A percentile compares a stretch with the other conserved stretches of the same genome.
Conservation (phyloP, 1,140 invertebrate species). For the Chrysopa pallens region DNA sequence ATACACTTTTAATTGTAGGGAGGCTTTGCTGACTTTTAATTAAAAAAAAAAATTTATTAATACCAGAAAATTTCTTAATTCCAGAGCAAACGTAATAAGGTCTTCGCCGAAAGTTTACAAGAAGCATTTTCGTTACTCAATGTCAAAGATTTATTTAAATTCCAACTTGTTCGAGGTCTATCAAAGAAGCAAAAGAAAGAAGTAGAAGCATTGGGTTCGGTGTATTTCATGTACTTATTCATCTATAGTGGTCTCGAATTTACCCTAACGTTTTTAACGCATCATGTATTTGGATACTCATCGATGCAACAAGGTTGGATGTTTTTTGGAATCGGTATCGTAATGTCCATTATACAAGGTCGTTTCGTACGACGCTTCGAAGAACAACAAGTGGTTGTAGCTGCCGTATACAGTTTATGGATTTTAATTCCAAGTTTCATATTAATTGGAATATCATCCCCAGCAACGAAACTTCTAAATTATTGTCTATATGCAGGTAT, state of each 20-base stretch:
- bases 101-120: conserved; percentile 41
- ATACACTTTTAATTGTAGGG: too few species aligned
- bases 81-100: conserved; percentile 49
- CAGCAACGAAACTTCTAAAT: conserved; percentile 12
- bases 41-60: too few species aligned
- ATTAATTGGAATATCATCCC: conserved; percentile 50
- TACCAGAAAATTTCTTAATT: conserved; percentile 6
- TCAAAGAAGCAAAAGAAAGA: conserved; percentile 34
- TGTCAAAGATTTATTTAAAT: conserved; percentile 34
- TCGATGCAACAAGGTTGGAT: conserved; percentile 96
- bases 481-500: conserved; percentile 4
- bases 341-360: conserved; percentile 90
- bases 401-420: conserved; percentile 60
- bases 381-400: conserved; percentile 52
- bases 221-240: conserved; percentile 93
- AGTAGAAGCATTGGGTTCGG: conserved; percentile 55
- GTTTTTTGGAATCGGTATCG: conserved; percentile 80
- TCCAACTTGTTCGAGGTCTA: conserved; percentile 40
- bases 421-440: conserved; percentile 80
- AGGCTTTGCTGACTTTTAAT: too few species aligned
- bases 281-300: conserved; percentile 78
- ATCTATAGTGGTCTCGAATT: conserved; percentile 96
- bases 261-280: conserved; percentile 91
- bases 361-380: conserved; percentile 65
- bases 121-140: conserved; percentile 52